Evolutionary conservation across 2,797 vertebrate species (phyloP), one percentile per base, ranked within the genome.

Genomic region (Pterois miles): DNA sequence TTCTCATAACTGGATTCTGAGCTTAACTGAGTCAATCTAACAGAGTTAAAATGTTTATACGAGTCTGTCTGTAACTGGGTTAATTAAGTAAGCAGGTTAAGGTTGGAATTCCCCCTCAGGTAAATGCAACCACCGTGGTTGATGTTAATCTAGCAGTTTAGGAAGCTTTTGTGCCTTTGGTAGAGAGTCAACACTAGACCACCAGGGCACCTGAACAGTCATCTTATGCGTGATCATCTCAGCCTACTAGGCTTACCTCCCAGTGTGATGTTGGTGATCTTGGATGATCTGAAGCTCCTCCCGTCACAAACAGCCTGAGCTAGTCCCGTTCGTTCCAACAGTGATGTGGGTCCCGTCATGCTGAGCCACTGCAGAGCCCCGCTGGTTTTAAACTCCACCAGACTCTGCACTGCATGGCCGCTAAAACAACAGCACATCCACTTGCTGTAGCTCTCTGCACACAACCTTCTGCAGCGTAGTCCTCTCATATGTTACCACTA

Each of bases 321-420:
- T n/a, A 96, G 85, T 67, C 95, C 93, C 0, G 87, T 94, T 36
- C 71, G 74, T 2, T 94, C 81, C 31, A 97, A 68, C 52, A 96
- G 90, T n/a, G 93, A 93, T 1, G 86, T 71, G 48, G 89, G 87
- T 13, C 81, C 91, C 0, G 23, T 59, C 20, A 6, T 40, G 6
- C 83, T 58, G 66, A 90, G 84, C 94, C 88, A 95, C 74, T 77
- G 83, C 68, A 93, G 84, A 14, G 95, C 89, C 20, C 16, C 88
- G 20, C 80, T 88, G 0, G 93, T 95, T 27, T 81, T 60, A 46
- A 97, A 96, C 36, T 93, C 88, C 66, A 95, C 90, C 1, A 97
- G 90, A 6, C 91, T 95, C 89, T 94, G 90, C 71, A 97, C 89
- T 29, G 94, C 93, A 0, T 88, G 88, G 53, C 96, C 96, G 29